Evolutionary conservation across 2,113 vertebrate genomes (phyloP).

Genomic region (Dasypus novemcinctus): DNA sequence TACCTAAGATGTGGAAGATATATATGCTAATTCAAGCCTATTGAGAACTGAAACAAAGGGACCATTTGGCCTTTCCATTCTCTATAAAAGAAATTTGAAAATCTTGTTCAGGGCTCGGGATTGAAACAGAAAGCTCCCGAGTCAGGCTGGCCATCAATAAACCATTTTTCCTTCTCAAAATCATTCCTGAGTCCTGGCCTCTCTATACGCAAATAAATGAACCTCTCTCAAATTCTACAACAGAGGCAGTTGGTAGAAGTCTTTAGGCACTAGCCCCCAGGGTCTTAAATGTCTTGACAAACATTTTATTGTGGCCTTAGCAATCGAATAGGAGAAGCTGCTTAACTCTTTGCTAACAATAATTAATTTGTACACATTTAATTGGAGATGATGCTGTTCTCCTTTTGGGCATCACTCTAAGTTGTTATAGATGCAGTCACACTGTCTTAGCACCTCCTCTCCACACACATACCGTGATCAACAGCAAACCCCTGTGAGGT

Average conservation of each 20-base stretch:
- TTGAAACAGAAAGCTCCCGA: too few relatives aligned
- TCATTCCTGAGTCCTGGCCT: too few relatives aligned
- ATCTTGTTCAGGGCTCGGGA: too few relatives aligned
- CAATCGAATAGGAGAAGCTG: not conserved
- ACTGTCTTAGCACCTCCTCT: not conserved
- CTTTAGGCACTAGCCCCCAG: not conserved
- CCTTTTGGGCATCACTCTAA: not conserved
- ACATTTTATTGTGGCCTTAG: not conserved
- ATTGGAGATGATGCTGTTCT: not conserved
- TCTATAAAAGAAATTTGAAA: too few relatives aligned
- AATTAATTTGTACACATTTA: not conserved
- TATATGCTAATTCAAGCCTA: too few relatives aligned
- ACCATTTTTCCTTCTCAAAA: too few relatives aligned
- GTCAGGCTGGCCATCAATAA: too few relatives aligned
- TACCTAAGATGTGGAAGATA: too few relatives aligned
- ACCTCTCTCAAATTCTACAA: too few relatives aligned
- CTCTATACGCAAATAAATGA: too few relatives aligned
- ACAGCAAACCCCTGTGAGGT: not conserved
- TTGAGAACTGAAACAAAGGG: too few relatives aligned
- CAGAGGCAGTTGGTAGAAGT: not conserved
- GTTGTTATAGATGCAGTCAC: not conserved
- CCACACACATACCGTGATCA: not conserved
- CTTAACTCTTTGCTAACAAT: not conserved
- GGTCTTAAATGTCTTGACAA: not conserved
- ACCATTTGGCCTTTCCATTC: too few relatives aligned